phyloP scores from a whole-genome alignment of 2,113 vertebrate species.

The Prinia subflava region DNA sequence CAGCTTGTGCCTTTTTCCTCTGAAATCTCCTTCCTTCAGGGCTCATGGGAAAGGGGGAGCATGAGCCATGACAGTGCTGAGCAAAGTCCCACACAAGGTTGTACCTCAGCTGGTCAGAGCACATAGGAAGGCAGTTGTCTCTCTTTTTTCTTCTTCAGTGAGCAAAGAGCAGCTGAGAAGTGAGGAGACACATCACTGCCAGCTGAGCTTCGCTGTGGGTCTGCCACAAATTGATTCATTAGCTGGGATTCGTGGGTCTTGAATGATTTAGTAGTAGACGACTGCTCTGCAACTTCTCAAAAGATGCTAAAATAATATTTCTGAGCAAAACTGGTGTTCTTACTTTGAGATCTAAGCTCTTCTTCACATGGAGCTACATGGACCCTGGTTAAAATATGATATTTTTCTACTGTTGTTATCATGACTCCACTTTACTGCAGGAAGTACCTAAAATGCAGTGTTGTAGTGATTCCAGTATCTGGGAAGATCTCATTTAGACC shows the following conservation, averaged over 20 bases:
- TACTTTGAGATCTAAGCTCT: not conserved
- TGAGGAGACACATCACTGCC: not conserved
- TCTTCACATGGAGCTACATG: not conserved
- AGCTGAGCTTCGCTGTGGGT: not conserved
- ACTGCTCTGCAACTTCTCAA: not conserved
- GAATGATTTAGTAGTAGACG: not conserved
- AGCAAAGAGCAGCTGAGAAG: rapidly evolving
- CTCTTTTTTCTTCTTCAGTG: not conserved
- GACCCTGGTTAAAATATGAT: not conserved
- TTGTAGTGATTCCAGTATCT: not conserved
- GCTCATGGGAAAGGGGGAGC: not conserved
- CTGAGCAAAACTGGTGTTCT: not conserved
- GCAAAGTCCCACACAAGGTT: not conserved
- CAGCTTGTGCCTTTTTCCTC: not conserved
- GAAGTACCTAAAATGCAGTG: not conserved
- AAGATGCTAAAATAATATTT: not conserved
- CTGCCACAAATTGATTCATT: not conserved
- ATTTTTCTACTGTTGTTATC: not conserved
- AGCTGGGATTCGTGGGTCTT: not conserved
- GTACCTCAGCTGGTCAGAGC: not conserved
- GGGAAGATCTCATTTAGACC: not conserved
- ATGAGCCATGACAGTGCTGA: not conserved
- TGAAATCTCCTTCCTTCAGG: not conserved
- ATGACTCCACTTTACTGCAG: not conserved
- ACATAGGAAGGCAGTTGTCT: not conserved